phyloP scores from a whole-genome alignment of 92 coral and sea anemone genomes.

The Muricea muricata region DNA sequence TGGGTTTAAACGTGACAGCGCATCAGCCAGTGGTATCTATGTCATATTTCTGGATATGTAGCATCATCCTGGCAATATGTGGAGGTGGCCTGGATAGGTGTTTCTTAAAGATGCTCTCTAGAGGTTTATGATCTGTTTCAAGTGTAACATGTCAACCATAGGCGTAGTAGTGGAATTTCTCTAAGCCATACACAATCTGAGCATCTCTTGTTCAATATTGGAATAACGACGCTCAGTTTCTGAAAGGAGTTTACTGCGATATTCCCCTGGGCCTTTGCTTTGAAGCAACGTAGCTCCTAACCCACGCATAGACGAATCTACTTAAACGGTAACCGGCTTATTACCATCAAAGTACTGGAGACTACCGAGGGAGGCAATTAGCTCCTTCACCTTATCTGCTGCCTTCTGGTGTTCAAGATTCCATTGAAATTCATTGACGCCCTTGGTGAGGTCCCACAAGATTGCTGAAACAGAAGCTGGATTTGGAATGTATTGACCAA shows the following conservation, averaged over 20 bases:
- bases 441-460: conserved; percentile 32
- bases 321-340: background rate
- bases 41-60: conserved; percentile 63
- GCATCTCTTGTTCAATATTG: conserved; percentile 28
- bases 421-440: background rate
- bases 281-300: no score
- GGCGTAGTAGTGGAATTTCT: conserved; percentile 64
- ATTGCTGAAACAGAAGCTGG: background rate
- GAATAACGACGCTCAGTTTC: conserved; percentile 24
- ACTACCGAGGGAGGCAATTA: background rate
- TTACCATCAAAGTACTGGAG: background rate
- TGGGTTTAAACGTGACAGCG: conserved; percentile 58
- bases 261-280: no score
- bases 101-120: conserved; percentile 60
- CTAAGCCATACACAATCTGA: conserved; percentile 5
- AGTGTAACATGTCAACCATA: conserved; percentile 66
- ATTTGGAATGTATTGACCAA: no score
- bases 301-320: no score
- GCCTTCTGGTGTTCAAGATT: no score
- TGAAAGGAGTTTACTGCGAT: conserved; percentile 22
- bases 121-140: conserved; percentile 74
- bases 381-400: no score
- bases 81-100: conserved; percentile 7
- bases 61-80: conserved; percentile 56
- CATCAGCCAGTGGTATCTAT: conserved; percentile 55